phyloP scores from a whole-genome alignment of 2,888 invertebrate genomes.

The Chesias legatella region DNA sequence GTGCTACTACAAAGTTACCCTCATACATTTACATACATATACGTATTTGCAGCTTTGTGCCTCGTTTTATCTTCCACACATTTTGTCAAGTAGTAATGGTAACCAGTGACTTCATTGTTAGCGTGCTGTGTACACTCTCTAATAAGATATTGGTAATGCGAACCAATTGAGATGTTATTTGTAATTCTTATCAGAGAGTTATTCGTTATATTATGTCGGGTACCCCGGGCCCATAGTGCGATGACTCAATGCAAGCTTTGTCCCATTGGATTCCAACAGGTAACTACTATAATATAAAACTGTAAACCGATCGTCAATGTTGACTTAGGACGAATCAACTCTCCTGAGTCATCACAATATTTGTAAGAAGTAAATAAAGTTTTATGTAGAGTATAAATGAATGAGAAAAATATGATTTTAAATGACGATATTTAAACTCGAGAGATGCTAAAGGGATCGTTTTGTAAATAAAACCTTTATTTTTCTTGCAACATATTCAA shows the following conservation, averaged over 20 bases:
- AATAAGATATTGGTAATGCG: constrained; percentile 8
- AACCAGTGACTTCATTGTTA: constrained; percentile 16
- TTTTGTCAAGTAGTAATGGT: neutral
- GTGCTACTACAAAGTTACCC: constrained; percentile 14
- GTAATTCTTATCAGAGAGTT: constrained; percentile 39
- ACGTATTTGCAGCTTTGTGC: constrained; percentile 3
- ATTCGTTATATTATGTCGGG: constrained; percentile 37
- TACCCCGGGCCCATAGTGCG: constrained; percentile 73
- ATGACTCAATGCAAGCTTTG: constrained; percentile 80
- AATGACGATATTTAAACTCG: constrained; percentile 51
- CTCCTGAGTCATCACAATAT: constrained; percentile 79
- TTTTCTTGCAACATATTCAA: constrained; percentile 73
- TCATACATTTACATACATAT: constrained; percentile 1
- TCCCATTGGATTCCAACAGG: constrained; percentile 59
- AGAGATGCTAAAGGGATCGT: constrained; percentile 47
- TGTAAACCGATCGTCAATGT: constrained; percentile 38
- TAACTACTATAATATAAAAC: constrained; percentile 31
- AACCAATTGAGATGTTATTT: neutral
- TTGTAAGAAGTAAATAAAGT: constrained; percentile 45
- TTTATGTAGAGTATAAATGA: constrained; percentile 46
- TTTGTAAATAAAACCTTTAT: constrained; percentile 68
- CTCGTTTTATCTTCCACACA: neutral
- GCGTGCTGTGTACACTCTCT: constrained; percentile 15
- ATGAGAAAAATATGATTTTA: constrained; percentile 60
- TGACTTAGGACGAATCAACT: constrained; percentile 51